Conservation (phyloP, 2,888 invertebrate genomes). For the Chaetogeoica ovagalla region DNA sequence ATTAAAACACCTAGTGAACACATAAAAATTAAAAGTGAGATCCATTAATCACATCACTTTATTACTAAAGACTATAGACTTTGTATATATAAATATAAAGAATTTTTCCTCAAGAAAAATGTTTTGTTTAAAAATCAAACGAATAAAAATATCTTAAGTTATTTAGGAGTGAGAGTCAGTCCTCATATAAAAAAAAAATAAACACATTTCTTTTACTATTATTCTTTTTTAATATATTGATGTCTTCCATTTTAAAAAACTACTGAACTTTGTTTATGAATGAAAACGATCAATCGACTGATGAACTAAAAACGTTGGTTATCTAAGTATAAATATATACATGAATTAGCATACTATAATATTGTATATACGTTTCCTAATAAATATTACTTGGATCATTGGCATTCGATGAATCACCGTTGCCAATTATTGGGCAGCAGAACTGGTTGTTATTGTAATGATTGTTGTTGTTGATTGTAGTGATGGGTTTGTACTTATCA, state of each 20-base stretch:
- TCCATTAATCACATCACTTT: conserved; percentile 50
- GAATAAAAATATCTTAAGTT: conserved; percentile 47
- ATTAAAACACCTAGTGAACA: conserved; percentile 50
- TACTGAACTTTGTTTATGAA: conserved; percentile 25
- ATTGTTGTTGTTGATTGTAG: conserved; percentile 46
- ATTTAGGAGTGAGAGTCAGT: conserved; percentile 45
- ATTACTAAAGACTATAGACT: conserved; percentile 31
- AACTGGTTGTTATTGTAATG: conserved; percentile 36
- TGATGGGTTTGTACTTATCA: conserved; percentile 30
- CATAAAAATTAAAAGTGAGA: conserved; percentile 51
- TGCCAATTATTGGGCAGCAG: conserved; percentile 28
- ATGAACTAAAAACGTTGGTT: conserved; percentile 17
- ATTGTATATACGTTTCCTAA: not conserved
- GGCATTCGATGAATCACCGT: conserved; percentile 1
- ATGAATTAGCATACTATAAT: not conserved
- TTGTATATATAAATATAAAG: conserved; percentile 50
- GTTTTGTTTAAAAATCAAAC: conserved; percentile 51
- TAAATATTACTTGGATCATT: conserved; percentile 27
- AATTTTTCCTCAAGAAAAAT: conserved; percentile 47
- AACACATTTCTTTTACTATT: conserved; percentile 12
- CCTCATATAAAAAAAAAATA: conserved; percentile 39
- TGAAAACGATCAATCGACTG: conserved; percentile 19
- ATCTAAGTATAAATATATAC: conserved; percentile 3
- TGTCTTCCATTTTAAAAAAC: conserved; percentile 46
- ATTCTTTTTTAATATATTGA: conserved; percentile 21